phyloP scores from a whole-genome alignment of 1,140 invertebrate species.

The Hydropsyche tenuis region DNA sequence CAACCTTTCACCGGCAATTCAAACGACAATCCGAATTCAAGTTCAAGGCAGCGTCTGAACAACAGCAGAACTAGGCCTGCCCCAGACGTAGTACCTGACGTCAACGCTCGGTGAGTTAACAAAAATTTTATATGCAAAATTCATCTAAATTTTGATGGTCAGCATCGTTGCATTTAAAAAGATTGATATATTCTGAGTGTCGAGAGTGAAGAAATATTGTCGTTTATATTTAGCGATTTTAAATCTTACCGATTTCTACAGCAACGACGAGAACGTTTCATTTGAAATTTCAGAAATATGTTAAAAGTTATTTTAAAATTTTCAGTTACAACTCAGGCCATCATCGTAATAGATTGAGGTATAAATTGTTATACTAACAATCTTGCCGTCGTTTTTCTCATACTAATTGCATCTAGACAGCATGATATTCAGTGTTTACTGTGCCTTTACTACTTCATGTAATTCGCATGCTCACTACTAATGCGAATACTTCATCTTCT shows the following conservation, averaged over 20 bases:
- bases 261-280: no score
- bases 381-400: neutral
- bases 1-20: conserved; percentile 34
- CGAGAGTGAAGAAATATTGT: neutral
- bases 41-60: conserved; percentile 23
- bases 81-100: conserved; percentile 41
- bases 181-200: neutral
- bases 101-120: conserved; percentile 44
- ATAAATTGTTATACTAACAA: conserved; percentile 27
- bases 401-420: conserved; percentile 15
- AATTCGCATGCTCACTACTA: neutral
- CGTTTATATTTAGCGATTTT: no score
- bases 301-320: conserved; percentile 32
- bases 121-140: no score
- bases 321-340: conserved; percentile 45
- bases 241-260: no score
- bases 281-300: no score
- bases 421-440: conserved; percentile 3
- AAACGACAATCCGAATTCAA: conserved; percentile 32
- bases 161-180: neutral
- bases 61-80: conserved; percentile 38
- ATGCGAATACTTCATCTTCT: neutral
- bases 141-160: neutral
- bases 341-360: conserved; percentile 48
- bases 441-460: neutral